Base-by-base conservation (phyloP, 2,888 invertebrate genomes). In the Myopa testacea region DNA sequence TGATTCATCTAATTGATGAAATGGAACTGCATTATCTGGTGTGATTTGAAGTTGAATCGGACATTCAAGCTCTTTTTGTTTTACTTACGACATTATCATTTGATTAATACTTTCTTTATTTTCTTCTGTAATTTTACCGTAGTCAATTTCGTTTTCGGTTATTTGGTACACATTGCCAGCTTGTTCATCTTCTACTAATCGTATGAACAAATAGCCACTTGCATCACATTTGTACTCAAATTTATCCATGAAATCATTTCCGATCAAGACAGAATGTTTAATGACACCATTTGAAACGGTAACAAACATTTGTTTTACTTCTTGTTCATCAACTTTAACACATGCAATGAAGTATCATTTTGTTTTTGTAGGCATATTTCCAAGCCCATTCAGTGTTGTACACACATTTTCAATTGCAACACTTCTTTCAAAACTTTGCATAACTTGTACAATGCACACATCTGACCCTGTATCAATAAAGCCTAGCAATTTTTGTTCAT, bases 121-220 rank as follows among this genome's bases (percentile, higher is more conserved):
- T 45, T 3, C 7, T 45, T 45, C 45, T 45, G 45, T 10, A 8
- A 45, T 45, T 6, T 10, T 45, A 8, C 45, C 45, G 10, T 26
- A 26, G 26, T 45, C 45, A 10, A 45, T 45, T 45, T 6, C 45
- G 10, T 45, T 45, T 45, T 45, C 45, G 6, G 62, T 5, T 7
- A 38, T 40, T 62, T 71, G 34, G 60, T 70, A 34, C n/a, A 78
- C 19, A 40, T 65, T 78, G 8, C 75, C 77, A 6, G 73, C 16
- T 40, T 19, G 40, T 45, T 38, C n/a, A 14, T 40, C 40, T 45
- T 16, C 14, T 45, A 26, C 1, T 62, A 62, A 19, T n/a, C 26
- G 62, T 45, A 40, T 10, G n/a, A 68, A 68, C 6, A 3, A 3
- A 50, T 40, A 68, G 12, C 68, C 68, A 4, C 19, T 50, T 50